phyloP scores from a whole-genome alignment of 2,113 vertebrate genomes.

The Pteropus alecto region DNA sequence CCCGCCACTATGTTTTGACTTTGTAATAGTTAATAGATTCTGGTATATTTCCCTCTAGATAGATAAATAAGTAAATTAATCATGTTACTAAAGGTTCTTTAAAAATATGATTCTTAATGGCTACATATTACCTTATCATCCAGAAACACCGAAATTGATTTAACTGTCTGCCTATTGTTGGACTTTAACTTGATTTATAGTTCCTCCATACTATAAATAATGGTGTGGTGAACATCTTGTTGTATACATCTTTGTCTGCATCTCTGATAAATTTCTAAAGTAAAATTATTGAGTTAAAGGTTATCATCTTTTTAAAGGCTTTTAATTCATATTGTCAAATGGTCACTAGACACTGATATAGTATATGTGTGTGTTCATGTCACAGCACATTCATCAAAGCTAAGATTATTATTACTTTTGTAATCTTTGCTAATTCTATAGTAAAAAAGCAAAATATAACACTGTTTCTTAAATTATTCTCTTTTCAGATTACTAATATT shows the following conservation, averaged over 20 bases:
- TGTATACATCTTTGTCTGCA: not conserved
- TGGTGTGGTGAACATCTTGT: constrained; percentile 54
- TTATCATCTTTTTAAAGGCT: constrained; percentile 56
- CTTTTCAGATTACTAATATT: not conserved
- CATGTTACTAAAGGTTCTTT: not conserved
- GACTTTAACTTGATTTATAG: constrained; percentile 46
- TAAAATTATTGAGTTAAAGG: constrained; percentile 63
- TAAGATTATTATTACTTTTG: not conserved
- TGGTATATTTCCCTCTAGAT: not conserved
- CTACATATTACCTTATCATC: not conserved
- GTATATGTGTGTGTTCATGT: not conserved
- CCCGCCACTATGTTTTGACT: not conserved
- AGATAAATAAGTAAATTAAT: not conserved
- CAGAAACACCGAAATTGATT: constrained; percentile 42
- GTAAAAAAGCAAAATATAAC: not conserved
- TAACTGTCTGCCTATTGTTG: constrained; percentile 4
- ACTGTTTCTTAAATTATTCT: not conserved
- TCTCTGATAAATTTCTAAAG: constrained; percentile 61
- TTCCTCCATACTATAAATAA: constrained; percentile 56
- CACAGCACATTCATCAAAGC: not conserved
- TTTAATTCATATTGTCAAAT: constrained; percentile 53
- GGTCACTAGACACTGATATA: not conserved
- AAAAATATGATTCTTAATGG: constrained; percentile 41
- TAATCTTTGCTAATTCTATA: not conserved
- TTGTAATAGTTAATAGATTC: not conserved